These are phyloP conservation scores for Lucilia sericata DNA, from an alignment of 1,140 invertebrate species.

Conservation along the genomic window DNA sequence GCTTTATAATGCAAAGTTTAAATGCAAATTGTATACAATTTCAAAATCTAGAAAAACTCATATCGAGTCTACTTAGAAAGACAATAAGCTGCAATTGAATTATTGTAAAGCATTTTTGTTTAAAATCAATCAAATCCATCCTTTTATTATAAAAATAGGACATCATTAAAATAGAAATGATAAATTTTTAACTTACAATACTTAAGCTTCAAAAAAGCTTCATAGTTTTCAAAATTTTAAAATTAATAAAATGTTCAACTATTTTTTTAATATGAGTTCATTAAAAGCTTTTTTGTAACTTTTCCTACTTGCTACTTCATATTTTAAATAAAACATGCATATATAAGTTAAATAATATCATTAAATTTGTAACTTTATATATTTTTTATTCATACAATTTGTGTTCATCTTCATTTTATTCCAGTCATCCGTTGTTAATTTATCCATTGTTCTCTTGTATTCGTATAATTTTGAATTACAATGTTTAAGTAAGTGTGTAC, in stretches of 20 bases:
- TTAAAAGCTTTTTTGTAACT: not conserved
- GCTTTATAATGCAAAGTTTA: too few species aligned
- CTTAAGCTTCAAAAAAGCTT: too few species aligned
- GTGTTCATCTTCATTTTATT: constrained; percentile 12
- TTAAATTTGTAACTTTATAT: not conserved
- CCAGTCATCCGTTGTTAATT: constrained; percentile 7
- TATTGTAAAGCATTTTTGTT: not conserved
- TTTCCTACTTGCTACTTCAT: not conserved
- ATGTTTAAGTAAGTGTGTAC: not conserved
- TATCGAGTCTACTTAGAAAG: too few species aligned
- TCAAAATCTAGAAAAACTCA: too few species aligned
- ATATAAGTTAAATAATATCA: too few species aligned
- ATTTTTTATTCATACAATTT: not conserved
- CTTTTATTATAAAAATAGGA: not conserved
- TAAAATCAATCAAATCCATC: too few species aligned
- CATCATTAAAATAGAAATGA: too few species aligned
- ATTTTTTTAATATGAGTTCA: not conserved
- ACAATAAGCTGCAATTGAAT: not conserved
- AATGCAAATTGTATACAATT: too few species aligned
- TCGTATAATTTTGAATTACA: not conserved
- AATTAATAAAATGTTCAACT: too few species aligned
- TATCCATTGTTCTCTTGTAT: not conserved
- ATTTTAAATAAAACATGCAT: too few species aligned
- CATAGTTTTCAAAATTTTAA: too few species aligned
- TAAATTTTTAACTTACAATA: too few species aligned